A percentile compares a stretch with the other conserved stretches of the same genome.
Conservation (phyloP, 2,888 invertebrate species). For the Balanococcus diminutus region DNA sequence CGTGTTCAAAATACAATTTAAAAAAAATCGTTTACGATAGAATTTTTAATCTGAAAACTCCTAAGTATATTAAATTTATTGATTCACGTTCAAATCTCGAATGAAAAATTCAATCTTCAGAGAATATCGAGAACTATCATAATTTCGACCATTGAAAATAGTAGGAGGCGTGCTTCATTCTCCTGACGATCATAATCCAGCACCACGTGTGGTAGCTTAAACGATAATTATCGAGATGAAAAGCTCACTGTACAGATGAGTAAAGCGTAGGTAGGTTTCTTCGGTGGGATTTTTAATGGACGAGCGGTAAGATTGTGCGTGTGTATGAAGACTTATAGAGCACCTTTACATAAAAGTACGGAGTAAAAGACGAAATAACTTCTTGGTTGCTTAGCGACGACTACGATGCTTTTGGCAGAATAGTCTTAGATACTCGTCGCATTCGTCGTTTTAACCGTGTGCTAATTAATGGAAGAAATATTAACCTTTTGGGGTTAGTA, state of each 20-base stretch:
- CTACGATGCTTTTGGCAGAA: constrained; percentile 25
- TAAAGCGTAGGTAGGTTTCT: no score
- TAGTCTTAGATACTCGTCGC: background rate
- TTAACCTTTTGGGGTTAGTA: background rate
- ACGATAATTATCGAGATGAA: no score
- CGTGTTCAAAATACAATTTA: no score
- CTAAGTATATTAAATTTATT: no score
- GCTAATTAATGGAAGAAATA: constrained; percentile 24
- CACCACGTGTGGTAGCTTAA: background rate
- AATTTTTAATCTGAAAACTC: no score
- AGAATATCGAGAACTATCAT: no score
- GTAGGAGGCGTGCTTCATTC: no score
- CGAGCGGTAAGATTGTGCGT: background rate
- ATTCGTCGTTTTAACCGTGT: background rate
- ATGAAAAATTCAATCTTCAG: no score
- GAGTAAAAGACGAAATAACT: constrained; percentile 13
- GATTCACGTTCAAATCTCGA: no score
- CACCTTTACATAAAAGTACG: background rate
- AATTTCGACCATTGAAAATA: no score
- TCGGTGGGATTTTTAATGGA: background rate
- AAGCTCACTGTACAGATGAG: background rate
- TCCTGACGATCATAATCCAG: no score
- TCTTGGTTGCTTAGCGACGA: constrained; percentile 38
- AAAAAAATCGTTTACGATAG: no score
- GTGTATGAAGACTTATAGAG: background rate